Conservation (phyloP, 2,888 invertebrate species). For the Eupithecia abbreviata region DNA sequence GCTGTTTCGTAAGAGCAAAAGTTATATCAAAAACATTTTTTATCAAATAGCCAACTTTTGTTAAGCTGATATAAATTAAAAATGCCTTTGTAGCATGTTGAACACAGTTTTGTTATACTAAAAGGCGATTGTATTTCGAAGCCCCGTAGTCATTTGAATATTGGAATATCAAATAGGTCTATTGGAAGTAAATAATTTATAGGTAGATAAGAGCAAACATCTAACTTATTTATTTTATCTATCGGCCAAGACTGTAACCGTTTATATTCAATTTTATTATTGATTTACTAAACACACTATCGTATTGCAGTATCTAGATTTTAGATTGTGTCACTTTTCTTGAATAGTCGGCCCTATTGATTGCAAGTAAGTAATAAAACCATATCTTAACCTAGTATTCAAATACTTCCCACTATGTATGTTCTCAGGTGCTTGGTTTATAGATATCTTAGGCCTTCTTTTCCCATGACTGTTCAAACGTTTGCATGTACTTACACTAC, state of each 20-base stretch:
- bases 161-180: constrained; percentile 72
- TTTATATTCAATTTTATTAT: constrained; percentile 26
- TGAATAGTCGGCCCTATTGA: not conserved
- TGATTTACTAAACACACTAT: constrained; percentile 24
- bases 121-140: constrained; percentile 70
- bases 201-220: constrained; percentile 41
- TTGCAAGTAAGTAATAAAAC: not conserved
- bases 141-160: constrained; percentile 74
- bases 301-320: constrained; percentile 16
- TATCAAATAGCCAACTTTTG: constrained; percentile 17
- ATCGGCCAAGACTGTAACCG: constrained; percentile 23
- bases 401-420: not conserved
- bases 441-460: too few species aligned
- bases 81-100: constrained; percentile 41
- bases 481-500: too few species aligned
- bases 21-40: constrained; percentile 23
- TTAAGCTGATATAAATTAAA: constrained; percentile 4
- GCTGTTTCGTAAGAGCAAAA: constrained; percentile 30
- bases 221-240: constrained; percentile 35
- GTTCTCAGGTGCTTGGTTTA: not conserved
- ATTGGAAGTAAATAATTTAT: constrained; percentile 52
- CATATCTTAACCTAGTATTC: not conserved
- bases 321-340: constrained; percentile 1
- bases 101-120: constrained; percentile 57
- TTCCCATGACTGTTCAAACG: too few species aligned